A percentile compares a stretch with the other conserved stretches of the same genome.
Conservation (phyloP, 2,113 vertebrate genomes). For the Cyprinodon variegatus region DNA sequence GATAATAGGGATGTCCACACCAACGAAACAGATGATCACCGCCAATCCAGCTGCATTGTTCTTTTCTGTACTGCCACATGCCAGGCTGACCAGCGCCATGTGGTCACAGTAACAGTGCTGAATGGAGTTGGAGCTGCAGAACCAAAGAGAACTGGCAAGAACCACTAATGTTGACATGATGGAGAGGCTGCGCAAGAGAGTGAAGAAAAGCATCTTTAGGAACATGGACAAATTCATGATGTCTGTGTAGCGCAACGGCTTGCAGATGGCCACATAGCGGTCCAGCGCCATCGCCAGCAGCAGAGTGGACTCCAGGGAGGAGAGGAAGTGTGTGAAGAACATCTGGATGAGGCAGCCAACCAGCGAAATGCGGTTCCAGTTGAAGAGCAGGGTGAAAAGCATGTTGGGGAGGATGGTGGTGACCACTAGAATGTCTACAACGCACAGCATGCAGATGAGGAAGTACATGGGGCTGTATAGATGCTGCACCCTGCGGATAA, state of each 20-base stretch:
- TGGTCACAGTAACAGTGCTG: conserved; percentile 81
- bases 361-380: conserved; percentile 69
- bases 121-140: conserved; percentile 73
- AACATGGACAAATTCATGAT: conserved; percentile 49
- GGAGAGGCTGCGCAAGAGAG: conserved; percentile 69
- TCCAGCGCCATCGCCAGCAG: conserved; percentile 81
- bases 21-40: conserved; percentile 78
- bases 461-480: conserved; percentile 82
- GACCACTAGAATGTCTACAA: conserved; percentile 67
- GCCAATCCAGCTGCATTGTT: conserved; percentile 64
- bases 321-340: conserved; percentile 83
- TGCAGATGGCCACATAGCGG: conserved; percentile 81
- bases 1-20: conserved; percentile 77
- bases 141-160: conserved; percentile 72
- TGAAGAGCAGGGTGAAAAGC: conserved; percentile 71
- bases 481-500: conserved; percentile 50
- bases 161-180: conserved; percentile 73
- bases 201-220: conserved; percentile 63
- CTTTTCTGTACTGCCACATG: conserved; percentile 60
- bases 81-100: conserved; percentile 82
- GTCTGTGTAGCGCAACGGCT: conserved; percentile 73
- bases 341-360: conserved; percentile 81
- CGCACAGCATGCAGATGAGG: conserved; percentile 77
- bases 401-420: conserved; percentile 73
- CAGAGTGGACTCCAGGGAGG: conserved; percentile 78